Evolutionary conservation across 2,113 vertebrate genomes (phyloP).

Genomic region (Zapornia atra): DNA sequence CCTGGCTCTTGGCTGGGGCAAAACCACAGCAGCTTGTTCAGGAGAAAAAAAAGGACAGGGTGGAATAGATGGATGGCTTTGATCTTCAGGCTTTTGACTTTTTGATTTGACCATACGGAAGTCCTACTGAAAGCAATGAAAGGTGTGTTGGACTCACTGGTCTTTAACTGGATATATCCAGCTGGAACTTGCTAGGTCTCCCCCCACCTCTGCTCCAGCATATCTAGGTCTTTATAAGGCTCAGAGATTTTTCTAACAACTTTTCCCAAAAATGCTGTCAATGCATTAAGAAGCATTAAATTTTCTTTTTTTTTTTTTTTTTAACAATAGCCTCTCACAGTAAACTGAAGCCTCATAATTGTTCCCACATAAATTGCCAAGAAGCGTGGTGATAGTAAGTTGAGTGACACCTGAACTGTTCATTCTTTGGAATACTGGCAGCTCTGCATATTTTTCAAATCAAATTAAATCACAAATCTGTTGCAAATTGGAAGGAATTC

Average conservation of each 20-base stretch:
- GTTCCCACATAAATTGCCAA: neutral
- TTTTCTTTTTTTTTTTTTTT: neutral
- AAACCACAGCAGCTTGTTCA: neutral
- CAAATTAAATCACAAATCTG: constrained; percentile 45
- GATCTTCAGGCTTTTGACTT: neutral
- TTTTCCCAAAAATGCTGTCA: neutral
- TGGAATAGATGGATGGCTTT: neutral
- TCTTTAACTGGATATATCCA: neutral
- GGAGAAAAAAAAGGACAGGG: neutral
- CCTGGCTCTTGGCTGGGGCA: too few relatives aligned
- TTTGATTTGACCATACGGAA: neutral
- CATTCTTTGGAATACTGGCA: constrained; percentile 13
- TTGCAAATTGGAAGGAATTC: constrained; percentile 34
- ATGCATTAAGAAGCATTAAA: neutral
- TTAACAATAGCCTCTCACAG: neutral
- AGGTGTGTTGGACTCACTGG: neutral
- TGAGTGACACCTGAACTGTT: constrained; percentile 47
- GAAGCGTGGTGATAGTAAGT: neutral
- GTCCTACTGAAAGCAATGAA: neutral
- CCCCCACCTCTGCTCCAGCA: neutral
- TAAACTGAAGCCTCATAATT: neutral
- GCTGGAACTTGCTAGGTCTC: neutral
- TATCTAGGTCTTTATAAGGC: neutral
- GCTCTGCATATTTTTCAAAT: constrained; percentile 27
- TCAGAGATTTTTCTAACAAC: neutral